Percentiles rank a stretch among this genome's conserved stretches.
These are phyloP conservation scores for Diogma glabrata DNA, from an alignment of 2,888 invertebrate species.

Conservation along the genomic window DNA sequence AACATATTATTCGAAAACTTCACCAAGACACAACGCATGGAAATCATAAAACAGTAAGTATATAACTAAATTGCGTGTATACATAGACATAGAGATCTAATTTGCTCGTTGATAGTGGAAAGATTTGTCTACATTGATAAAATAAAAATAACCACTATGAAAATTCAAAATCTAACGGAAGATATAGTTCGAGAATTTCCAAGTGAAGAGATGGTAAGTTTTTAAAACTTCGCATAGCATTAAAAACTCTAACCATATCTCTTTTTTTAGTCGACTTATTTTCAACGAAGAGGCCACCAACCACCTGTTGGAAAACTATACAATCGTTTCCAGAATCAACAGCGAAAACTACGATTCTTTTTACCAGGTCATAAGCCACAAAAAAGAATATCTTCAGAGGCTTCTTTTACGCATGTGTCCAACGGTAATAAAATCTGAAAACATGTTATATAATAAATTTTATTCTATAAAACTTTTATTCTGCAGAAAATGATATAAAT, in stretches of 20 bases:
- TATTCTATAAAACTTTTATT: not conserved
- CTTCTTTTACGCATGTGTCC: not conserved
- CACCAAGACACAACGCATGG: too few species aligned
- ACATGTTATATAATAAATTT: not conserved
- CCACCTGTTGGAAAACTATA: not conserved
- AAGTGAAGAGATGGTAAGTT: not conserved
- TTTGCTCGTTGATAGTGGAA: not conserved
- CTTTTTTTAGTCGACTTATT: not conserved
- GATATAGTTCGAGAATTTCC: not conserved
- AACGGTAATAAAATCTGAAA: not conserved
- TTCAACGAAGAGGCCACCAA: not conserved
- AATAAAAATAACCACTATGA: not conserved
- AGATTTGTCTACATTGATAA: not conserved
- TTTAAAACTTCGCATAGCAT: not conserved
- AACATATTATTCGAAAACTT: too few species aligned
- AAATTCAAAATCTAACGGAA: not conserved
- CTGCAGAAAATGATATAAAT: not conserved
- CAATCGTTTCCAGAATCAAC: not conserved
- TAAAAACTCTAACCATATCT: not conserved
- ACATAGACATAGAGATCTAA: not conserved
- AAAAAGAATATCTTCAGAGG: not conserved
- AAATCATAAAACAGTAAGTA: too few species aligned
- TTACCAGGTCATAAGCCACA: too few species aligned
- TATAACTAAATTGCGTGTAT: too few species aligned
- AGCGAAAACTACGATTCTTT: not conserved